Evolutionary conservation across 2,888 invertebrate species (phyloP).

Genomic region (Zootermopsis nevadensis): DNA sequence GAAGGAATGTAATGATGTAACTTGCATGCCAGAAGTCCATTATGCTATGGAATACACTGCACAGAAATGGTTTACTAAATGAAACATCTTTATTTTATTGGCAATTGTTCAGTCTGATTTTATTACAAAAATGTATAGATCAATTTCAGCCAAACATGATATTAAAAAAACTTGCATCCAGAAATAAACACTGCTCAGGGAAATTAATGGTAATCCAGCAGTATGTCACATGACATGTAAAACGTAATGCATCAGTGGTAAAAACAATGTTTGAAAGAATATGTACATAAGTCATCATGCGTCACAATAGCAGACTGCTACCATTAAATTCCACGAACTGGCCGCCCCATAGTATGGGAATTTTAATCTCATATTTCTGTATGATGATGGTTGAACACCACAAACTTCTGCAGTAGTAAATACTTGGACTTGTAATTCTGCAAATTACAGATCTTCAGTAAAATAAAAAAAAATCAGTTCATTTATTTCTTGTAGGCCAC

Average conservation of each 20-base stretch:
- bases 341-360: no score
- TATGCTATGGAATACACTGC: background rate
- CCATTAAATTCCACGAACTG: no score
- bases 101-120: background rate
- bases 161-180: background rate
- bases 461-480: background rate
- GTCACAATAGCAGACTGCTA: no score
- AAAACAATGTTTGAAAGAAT: no score
- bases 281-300: no score
- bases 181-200: background rate
- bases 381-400: no score
- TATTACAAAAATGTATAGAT: constrained; percentile 11
- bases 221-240: background rate
- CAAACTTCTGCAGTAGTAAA: background rate
- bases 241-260: no score
- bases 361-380: no score
- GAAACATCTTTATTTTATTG: constrained; percentile 3
- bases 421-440: background rate
- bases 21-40: no score
- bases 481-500: background rate
- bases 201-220: background rate
- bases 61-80: background rate
- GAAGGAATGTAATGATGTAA: no score
- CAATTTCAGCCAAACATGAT: background rate
- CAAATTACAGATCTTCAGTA: background rate